phyloP scores from a whole-genome alignment of 2,888 invertebrate species.

The Cosmia pyralina region DNA sequence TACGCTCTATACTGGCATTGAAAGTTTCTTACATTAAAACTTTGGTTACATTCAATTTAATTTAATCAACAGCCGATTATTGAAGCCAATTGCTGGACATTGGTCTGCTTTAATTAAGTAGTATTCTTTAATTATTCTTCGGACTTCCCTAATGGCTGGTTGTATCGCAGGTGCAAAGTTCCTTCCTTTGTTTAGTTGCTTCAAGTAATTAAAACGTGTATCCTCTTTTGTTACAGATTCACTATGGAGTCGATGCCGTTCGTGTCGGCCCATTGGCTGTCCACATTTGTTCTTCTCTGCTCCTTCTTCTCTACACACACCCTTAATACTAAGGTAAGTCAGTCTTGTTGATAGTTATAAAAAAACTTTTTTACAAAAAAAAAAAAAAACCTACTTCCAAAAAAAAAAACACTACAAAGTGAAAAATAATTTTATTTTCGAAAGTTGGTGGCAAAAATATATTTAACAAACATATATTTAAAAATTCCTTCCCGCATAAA shows the following conservation, averaged over 20 bases:
- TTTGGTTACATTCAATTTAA: neutral
- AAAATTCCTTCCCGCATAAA: no score
- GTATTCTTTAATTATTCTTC: neutral
- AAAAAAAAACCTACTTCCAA: no score
- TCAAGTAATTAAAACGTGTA: conserved; percentile 13
- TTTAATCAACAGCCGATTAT: neutral
- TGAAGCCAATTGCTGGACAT: neutral
- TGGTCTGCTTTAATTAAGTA: neutral
- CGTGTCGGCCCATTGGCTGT: conserved; percentile 85
- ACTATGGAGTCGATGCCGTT: conserved; percentile 83
- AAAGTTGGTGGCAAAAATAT: no score
- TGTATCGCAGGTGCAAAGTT: neutral
- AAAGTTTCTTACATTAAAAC: neutral
- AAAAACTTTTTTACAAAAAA: no score
- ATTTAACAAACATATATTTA: no score
- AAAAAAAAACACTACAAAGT: no score
- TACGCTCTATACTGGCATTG: conserved; percentile 7
- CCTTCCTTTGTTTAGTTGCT: neutral
- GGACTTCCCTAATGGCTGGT: neutral
- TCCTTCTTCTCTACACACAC: conserved; percentile 84
- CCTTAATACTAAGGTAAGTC: conserved; percentile 84
- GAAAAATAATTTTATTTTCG: no score
- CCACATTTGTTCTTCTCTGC: conserved; percentile 82
- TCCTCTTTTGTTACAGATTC: conserved; percentile 74
- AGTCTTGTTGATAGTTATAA: no score